phyloP scores from a whole-genome alignment of 1,140 invertebrate genomes.

The Pentalonia nigronervosa region DNA sequence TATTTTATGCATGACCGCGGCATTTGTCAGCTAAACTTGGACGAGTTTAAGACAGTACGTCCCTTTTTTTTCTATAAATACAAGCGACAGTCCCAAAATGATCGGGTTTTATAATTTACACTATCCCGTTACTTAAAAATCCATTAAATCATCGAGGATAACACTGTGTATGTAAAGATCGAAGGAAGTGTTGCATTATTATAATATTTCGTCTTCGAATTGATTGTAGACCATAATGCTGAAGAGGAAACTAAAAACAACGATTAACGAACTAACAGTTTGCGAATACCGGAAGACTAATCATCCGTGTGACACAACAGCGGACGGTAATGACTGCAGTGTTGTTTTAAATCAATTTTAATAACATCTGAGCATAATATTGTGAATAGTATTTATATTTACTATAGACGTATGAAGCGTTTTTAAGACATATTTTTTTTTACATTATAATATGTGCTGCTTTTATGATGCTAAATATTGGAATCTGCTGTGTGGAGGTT shows the following conservation, averaged over 20 bases:
- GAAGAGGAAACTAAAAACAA: slow-evolving; percentile 25
- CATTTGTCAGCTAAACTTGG: neutral
- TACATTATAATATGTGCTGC: neutral
- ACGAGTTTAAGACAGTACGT: slow-evolving; percentile 17
- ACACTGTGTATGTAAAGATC: neutral
- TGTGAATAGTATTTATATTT: neutral
- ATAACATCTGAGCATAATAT: neutral
- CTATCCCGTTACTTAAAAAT: neutral
- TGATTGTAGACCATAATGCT: neutral
- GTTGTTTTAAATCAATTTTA: neutral
- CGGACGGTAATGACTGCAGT: neutral
- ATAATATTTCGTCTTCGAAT: neutral
- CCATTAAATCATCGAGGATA: neutral
- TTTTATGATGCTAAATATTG: neutral
- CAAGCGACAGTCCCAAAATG: neutral
- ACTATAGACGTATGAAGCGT: neutral
- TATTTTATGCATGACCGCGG: slow-evolving; percentile 8
- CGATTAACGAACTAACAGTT: neutral
- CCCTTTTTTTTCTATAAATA: neutral
- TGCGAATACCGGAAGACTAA: slow-evolving; percentile 13
- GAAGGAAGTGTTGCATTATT: neutral
- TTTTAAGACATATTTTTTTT: too few relatives aligned
- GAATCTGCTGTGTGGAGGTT: neutral
- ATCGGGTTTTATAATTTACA: neutral
- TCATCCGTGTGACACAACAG: neutral